These are phyloP conservation scores for Carcharodon carcharias DNA, from an alignment of 2,797 vertebrate genomes.

Conservation along the genomic window DNA sequence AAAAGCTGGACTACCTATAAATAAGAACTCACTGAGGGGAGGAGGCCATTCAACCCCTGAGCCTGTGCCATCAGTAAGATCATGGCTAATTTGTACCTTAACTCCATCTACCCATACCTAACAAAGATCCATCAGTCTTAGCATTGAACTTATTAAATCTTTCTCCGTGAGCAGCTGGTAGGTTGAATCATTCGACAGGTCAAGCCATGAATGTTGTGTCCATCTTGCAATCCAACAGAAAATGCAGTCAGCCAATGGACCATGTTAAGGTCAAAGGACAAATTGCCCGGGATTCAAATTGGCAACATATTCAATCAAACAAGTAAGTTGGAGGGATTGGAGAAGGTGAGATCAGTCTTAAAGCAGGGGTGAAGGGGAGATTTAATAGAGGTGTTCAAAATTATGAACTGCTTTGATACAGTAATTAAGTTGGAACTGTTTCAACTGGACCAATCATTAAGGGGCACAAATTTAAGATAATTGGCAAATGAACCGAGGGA, in stretches of 20 bases:
- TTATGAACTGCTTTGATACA: not conserved
- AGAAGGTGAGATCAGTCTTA: not conserved
- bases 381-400: not conserved
- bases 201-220: not conserved
- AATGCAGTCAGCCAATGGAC: not conserved
- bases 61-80: not conserved
- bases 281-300: not conserved
- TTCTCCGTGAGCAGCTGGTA: not conserved
- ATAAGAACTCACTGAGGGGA: not conserved
- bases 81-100: not conserved
- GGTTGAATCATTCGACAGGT: not conserved
- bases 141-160: not conserved
- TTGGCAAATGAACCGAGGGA: not conserved
- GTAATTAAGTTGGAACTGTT: not conserved
- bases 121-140: not conserved
- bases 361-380: not conserved
- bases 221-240: not conserved
- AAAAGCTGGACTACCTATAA: not conserved
- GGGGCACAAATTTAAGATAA: not conserved
- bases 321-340: not conserved
- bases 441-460: not conserved
- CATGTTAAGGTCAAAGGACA: not conserved
- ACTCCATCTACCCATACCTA: not conserved
- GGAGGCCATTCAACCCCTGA: not conserved
- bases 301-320: not conserved